phyloP scores from a whole-genome alignment of 2,797 vertebrate genomes.

The Anguilla marmorata region DNA sequence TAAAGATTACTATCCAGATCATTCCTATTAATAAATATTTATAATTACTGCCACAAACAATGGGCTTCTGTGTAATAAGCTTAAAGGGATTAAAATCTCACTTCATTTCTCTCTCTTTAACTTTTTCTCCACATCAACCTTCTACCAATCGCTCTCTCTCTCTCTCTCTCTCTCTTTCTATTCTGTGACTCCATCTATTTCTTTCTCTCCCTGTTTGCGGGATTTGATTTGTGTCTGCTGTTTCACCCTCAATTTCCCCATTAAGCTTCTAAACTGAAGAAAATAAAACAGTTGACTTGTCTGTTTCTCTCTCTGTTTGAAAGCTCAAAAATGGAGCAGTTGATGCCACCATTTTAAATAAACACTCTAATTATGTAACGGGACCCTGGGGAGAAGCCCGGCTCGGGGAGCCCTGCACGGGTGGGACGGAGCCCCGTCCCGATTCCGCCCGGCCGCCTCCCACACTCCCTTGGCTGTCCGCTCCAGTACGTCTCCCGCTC shows the following conservation, averaged over 20 bases:
- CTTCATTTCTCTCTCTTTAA: neutral
- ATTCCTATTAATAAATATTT: neutral
- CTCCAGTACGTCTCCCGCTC: conserved; percentile 56
- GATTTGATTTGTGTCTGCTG: neutral
- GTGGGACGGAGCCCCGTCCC: neutral
- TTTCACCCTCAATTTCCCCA: neutral
- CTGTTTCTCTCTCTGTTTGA: neutral
- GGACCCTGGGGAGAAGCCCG: neutral
- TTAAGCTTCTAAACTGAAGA: neutral
- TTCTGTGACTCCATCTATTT: neutral
- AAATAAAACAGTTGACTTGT: neutral
- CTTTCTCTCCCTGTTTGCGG: neutral
- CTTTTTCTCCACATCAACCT: neutral
- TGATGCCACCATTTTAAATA: neutral
- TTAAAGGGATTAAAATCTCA: neutral
- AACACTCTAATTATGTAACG: neutral
- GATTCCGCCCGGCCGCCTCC: conserved; percentile 55
- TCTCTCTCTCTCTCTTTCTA: neutral
- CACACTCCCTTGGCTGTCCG: conserved; percentile 62
- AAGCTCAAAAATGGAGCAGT: neutral
- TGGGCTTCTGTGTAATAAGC: neutral
- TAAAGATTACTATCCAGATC: neutral
- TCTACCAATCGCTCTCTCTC: neutral
- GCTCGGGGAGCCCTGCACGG: neutral
- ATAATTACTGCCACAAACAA: neutral